Base-by-base conservation (phyloP, 2,888 invertebrate species). In the Disparrhopalites patrizii region DNA sequence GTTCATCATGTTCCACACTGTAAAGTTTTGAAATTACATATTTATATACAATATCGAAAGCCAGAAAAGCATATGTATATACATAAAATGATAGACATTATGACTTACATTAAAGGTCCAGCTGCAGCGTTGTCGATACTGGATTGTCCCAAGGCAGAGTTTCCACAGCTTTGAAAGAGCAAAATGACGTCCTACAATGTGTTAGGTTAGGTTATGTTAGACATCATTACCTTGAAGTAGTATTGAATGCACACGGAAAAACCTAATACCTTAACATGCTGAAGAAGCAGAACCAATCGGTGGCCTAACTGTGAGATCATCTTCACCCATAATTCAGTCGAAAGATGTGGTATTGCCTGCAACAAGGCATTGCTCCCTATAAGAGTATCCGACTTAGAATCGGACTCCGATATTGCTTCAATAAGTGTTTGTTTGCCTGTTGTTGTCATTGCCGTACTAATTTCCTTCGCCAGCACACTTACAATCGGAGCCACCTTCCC, bases 401-500 rank as follows among this genome's bases (percentile, higher is more conserved):
- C 75, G 8, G 73, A 73, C 47, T 75, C 75, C 1, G 73, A 73
- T 10, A 75, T 72, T 2, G 72, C 75, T 69, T 75, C 75, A 36
- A 75, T 73, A 13, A 75, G 36, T 1, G 73, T 75, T 47, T 75
- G 75, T 52, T 75, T 75, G 27, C 75, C 73, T 0, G 71, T 73
- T 3, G 75, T 69, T 1, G 73, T 75, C 73, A 73, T 75, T 23
- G 75, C 73, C 25, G 73, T 75, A 1, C 69, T 63, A 20, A 75
- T 73, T 66, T 73, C 74, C 61, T 76, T 74, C 7, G 74, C 72
- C 33, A 72, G 54, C 2, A 75, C 73, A 23, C 70, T 72, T 36
- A 73, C 70, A 47, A 76, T 56, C 55, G 76, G 70, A 38, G 73
- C 73, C 62, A 72, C 69, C 64, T 75, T 76, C 25, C 74, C 74